Evolutionary conservation across 2,113 vertebrate genomes (phyloP).

Genomic region (Prunella fulvescens): DNA sequence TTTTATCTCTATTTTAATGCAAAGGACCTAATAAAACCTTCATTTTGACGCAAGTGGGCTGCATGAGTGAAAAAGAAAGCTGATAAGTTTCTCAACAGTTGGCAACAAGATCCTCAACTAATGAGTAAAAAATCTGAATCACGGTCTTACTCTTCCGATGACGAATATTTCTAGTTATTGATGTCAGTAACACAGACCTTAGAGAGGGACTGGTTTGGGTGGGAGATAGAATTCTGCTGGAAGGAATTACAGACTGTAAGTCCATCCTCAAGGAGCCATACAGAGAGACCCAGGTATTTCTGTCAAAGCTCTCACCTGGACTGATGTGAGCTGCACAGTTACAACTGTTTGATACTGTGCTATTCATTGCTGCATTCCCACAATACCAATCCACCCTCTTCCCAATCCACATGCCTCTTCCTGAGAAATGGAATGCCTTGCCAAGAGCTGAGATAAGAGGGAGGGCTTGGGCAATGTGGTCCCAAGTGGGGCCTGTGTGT

Average conservation of each 20-base stretch:
- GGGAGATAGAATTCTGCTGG: background rate
- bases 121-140: slow-evolving; percentile 47
- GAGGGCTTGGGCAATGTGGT: fast-evolving
- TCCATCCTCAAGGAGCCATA: background rate
- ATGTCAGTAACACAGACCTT: background rate
- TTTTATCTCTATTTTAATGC: slow-evolving; percentile 41
- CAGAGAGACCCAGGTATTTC: background rate
- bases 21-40: slow-evolving; percentile 35
- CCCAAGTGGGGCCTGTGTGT: background rate
- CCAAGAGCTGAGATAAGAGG: background rate
- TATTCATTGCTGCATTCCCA: background rate
- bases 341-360: fast-evolving
- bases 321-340: background rate
- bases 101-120: slow-evolving; percentile 12
- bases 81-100: slow-evolving; percentile 18
- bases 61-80: background rate
- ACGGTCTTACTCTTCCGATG: background rate
- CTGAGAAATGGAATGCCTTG: background rate
- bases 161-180: background rate
- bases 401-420: background rate
- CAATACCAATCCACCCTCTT: background rate
- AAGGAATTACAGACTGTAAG: background rate
- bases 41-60: slow-evolving; percentile 42
- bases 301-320: background rate
- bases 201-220: background rate